Evolutionary conservation across 2,797 vertebrate species (phyloP), one percentile per base, ranked within the genome.

Genomic region (Synanceia verrucosa): DNA sequence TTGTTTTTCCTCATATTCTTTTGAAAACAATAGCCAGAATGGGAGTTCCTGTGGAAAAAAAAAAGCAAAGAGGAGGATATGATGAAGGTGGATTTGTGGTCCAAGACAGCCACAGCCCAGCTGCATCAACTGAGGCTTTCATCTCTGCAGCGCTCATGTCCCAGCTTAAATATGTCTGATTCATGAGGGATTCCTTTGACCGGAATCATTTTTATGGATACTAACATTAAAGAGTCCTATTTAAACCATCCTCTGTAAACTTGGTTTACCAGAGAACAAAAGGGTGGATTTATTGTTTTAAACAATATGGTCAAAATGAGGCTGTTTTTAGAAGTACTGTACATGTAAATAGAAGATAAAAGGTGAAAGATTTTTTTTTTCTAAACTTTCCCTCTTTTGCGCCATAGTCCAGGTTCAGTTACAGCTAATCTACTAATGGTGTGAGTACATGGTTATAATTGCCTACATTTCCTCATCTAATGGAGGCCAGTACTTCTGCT

Each of bases 381-480:
- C 55, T n/a, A 16, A 31, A 9, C 11, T 39, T 57, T 63, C 24
- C 18, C 6, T 69, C 14, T 5, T 74, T 76, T 65, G 19, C 7
- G 11, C n/a, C 46, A 10, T 9, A 53, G 44, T 23, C 21, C 10
- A 61, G 61, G 73, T 70, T 71, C 19, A 57, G 26, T 83, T 71
- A 67, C 53, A 64, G 39, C 55, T 67, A 48, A 41, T 73, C 34
- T 21, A 16, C 9, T 24, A 43, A 63, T 73, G 46, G 50, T 79
- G 70, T 60, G 59, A 61, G 48, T 64, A 58, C 64, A 76, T 65
- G 65, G 58, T 61, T 70, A 37, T 78, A 81, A 81, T 89, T 79
- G 60, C 71, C 78, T 43, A 65, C 60, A 61, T 84, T 82, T 84
- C 61, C 70, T 31, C 47, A 52, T 59, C 65, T 64, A 79, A 87